Conservation (phyloP, 2,888 invertebrate species). For the Perdita meconis region DNA sequence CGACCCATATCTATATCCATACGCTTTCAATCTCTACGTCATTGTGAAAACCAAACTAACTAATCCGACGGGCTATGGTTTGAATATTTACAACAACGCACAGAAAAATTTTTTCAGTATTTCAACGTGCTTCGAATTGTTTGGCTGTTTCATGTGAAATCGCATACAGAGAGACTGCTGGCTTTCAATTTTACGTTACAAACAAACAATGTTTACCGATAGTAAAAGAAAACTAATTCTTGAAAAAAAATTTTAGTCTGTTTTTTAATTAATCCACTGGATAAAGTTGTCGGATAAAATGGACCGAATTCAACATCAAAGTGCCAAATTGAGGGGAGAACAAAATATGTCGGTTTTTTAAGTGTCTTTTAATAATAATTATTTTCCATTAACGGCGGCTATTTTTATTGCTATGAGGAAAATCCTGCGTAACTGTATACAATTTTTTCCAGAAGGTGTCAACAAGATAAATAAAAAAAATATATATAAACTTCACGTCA, state of each 20-base stretch:
- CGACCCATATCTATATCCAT: conserved; percentile 17
- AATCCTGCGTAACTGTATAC: too few species aligned
- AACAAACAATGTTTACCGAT: neutral
- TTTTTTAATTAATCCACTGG: neutral
- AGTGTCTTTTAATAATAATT: too few species aligned
- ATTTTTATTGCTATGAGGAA: too few species aligned
- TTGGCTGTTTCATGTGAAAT: neutral
- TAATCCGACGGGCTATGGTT: conserved; percentile 52
- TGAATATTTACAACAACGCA: conserved; percentile 58
- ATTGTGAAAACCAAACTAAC: conserved; percentile 46
- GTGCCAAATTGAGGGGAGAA: too few species aligned
- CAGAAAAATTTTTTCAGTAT: conserved; percentile 27
- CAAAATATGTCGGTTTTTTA: too few species aligned
- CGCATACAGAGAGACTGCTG: neutral
- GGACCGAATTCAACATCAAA: neutral
- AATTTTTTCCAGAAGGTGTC: too few species aligned
- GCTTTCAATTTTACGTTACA: conserved; percentile 5
- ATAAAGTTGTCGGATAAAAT: neutral
- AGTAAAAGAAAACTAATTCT: neutral
- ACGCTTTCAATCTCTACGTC: conserved; percentile 45
- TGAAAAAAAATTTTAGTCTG: neutral
- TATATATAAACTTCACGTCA: too few species aligned
- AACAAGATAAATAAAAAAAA: too few species aligned
- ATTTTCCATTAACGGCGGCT: too few species aligned
- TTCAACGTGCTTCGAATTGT: conserved; percentile 5